A percentile compares a stretch with the other conserved stretches of the same genome.
These are phyloP conservation scores for Ichneumon xanthorius DNA, from an alignment of 2,888 invertebrate species.

Conservation along the genomic window DNA sequence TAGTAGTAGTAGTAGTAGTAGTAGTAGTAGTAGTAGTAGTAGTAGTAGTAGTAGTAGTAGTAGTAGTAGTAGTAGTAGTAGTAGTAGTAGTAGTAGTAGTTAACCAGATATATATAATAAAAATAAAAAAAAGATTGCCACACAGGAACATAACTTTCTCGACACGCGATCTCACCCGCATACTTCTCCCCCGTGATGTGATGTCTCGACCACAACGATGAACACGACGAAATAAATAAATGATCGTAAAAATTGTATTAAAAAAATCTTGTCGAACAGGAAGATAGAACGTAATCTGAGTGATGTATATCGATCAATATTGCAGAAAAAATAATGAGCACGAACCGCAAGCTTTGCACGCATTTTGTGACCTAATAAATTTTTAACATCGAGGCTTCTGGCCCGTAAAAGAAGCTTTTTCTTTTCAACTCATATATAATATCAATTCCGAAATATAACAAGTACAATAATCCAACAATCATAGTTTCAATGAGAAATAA, in stretches of 20 bases:
- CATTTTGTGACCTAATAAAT: slow-evolving; percentile 10
- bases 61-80: neutral
- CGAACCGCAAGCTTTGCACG: slow-evolving; percentile 31
- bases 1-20: neutral
- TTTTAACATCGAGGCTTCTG: slow-evolving; percentile 15
- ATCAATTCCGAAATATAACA: slow-evolving; percentile 21
- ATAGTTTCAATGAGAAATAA: neutral
- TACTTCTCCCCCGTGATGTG: neutral
- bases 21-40: slow-evolving; percentile 15
- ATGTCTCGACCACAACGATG: slow-evolving; percentile 8
- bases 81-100: slow-evolving; percentile 19
- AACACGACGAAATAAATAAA: slow-evolving; percentile 57
- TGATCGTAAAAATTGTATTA: slow-evolving; percentile 49
- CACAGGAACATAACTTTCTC: slow-evolving; percentile 59
- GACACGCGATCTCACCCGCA: slow-evolving; percentile 28
- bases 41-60: slow-evolving; percentile 16
- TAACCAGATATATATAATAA: slow-evolving; percentile 28
- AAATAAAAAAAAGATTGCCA: slow-evolving; percentile 53
- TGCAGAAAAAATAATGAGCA: neutral
- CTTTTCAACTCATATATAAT: slow-evolving; percentile 14
- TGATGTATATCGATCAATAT: slow-evolving; percentile 25
- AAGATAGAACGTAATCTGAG: slow-evolving; percentile 9
- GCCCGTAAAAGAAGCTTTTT: slow-evolving; percentile 8
- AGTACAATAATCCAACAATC: slow-evolving; percentile 9
- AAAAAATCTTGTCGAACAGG: slow-evolving; percentile 48